A percentile compares a stretch with the other conserved stretches of the same genome.
Evolutionary conservation across 2,888 invertebrate genomes (phyloP).

Genomic region (Agonopterix arenella): DNA sequence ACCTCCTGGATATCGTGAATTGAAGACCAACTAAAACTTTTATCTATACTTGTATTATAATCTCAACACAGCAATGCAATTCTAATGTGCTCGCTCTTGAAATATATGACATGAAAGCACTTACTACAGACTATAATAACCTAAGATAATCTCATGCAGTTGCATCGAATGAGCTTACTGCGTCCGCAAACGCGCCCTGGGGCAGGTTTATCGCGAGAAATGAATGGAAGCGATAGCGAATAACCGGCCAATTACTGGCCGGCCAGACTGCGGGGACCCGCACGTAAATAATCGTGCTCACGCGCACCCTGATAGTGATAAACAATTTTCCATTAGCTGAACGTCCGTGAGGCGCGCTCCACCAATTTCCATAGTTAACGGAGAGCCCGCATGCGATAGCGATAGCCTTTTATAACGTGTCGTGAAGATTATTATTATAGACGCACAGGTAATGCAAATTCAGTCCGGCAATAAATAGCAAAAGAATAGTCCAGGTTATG

Average conservation of each 20-base stretch:
- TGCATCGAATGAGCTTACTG: constrained; percentile 38
- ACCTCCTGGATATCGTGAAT: no score
- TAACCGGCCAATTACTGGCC: constrained; percentile 65
- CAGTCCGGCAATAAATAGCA: constrained; percentile 55
- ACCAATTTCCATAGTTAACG: constrained; percentile 56
- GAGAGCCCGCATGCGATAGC: constrained; percentile 38
- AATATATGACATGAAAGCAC: constrained; percentile 12
- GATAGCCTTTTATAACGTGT: constrained; percentile 54
- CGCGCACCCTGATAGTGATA: constrained; percentile 62
- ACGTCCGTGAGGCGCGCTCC: constrained; percentile 26
- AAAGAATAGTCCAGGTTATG: constrained; percentile 41
- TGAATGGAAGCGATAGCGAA: constrained; percentile 69
- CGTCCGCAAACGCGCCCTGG: constrained; percentile 33
- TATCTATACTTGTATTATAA: constrained; percentile 1
- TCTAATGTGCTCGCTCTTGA: constrained; percentile 4
- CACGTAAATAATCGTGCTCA: constrained; percentile 66
- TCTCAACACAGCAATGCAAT: constrained; percentile 2
- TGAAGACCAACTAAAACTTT: neutral
- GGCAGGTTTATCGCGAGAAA: constrained; percentile 62
- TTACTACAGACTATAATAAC: constrained; percentile 17
- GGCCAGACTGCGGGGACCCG: constrained; percentile 50
- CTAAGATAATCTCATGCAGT: constrained; percentile 39
- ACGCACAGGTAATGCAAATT: constrained; percentile 62
- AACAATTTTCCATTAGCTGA: constrained; percentile 65
- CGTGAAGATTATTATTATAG: constrained; percentile 59